Base-by-base conservation (phyloP, 2,797 vertebrate species). In the Helarctos malayanus region DNA sequence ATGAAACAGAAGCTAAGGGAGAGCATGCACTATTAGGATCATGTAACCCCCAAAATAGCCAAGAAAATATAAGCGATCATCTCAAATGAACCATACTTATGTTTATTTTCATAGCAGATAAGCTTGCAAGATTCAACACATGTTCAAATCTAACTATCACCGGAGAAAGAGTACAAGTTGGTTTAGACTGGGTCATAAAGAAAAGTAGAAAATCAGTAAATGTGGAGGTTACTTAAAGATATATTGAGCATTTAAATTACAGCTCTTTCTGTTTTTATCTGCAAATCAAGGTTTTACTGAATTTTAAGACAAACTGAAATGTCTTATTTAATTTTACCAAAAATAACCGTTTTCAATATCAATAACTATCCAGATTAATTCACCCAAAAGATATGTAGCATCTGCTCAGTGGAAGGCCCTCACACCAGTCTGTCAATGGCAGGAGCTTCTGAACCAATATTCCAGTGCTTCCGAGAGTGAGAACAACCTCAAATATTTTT, bases 1-100 rank as follows among this genome's bases (percentile, higher is more conserved):
- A 82, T 94, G 91, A 96, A 95, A 81, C 63, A 94, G 78, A 84
- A 93, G 96, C 75, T 8, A 32, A 59, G 75, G 84, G 61, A 96
- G 91, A 83, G 3, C 32, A 1, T 71, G 45, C 91, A n/a, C 85
- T 84, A 35, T 59, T 38, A 56, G 80, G 73, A 97, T 59, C 61
- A 21, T 1, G 69, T 69, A 93, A 96, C 27, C 8, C 8, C 54
- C 85, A n/a, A 94, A 41, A 73, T 11, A 89, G 38, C 32, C 91
- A 76, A 81, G 76, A 95, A 96, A 95, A 87, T 32, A 56, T 57
- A 86, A 71, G 21, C 81, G 56, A 52, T 79, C 57, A 56, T 91
- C 82, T 91, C 29, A 80, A 89, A 80, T 73, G 65, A 86, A 80
- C 35, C 5, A 2, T 29, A 38, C 2, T 93, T 86, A 82, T 73